Conservation (phyloP, 2,888 invertebrate genomes). For the Chymomyza procnemis region DNA sequence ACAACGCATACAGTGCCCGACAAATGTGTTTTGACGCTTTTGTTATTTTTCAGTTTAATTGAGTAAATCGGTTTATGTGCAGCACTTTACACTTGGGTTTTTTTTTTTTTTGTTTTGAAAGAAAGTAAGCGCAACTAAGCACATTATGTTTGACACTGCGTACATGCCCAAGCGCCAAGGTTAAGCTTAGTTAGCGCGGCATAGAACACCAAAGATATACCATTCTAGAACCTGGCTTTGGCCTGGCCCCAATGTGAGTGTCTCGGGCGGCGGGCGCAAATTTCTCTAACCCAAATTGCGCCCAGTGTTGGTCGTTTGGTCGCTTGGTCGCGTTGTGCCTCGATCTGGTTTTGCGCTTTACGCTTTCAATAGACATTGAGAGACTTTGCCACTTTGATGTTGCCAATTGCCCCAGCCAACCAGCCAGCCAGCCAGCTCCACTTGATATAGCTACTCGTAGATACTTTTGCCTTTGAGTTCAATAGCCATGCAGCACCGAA, state of each 20-base stretch:
- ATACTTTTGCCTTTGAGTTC: constrained; percentile 58
- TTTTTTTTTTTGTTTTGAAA: constrained; percentile 35
- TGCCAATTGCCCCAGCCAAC: neutral
- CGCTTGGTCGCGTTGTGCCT: too few species aligned
- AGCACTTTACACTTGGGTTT: constrained; percentile 54
- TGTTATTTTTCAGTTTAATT: constrained; percentile 58
- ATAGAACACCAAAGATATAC: constrained; percentile 44
- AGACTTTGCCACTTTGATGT: constrained; percentile 14
- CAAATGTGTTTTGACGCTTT: constrained; percentile 22
- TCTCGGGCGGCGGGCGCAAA: constrained; percentile 56
- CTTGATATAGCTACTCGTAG: constrained; percentile 2
- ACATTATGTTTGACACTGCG: constrained; percentile 43
- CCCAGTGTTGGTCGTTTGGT: constrained; percentile 16
- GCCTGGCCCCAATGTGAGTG: constrained; percentile 44
- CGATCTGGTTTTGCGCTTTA: constrained; percentile 32
- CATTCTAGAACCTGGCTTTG: neutral
- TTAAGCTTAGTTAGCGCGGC: constrained; percentile 44
- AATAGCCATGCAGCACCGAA: constrained; percentile 51
- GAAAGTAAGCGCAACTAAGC: constrained; percentile 70
- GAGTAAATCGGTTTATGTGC: constrained; percentile 69
- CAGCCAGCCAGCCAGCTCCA: neutral
- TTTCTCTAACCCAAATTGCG: constrained; percentile 71
- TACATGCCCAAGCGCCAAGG: constrained; percentile 45
- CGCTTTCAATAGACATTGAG: constrained; percentile 12
- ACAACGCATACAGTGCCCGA: constrained; percentile 17